These are phyloP conservation scores for Caenorhabditis brenneri DNA, from an alignment of 1,140 invertebrate species.

Conservation along the genomic window DNA sequence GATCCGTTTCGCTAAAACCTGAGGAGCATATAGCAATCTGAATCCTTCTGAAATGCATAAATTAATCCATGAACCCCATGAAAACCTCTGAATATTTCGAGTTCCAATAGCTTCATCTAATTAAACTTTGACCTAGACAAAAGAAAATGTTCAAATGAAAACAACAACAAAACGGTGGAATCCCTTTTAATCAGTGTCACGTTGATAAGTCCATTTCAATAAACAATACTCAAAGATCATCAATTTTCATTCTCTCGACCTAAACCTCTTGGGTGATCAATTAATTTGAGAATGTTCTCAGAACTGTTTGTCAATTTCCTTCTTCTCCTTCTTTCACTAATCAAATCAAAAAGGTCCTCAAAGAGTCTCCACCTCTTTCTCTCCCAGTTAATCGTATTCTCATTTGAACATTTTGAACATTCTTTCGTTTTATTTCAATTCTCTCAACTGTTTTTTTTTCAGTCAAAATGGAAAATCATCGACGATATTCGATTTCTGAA, in stretches of 20 bases:
- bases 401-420: slow-evolving; percentile 7
- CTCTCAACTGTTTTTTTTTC: background rate
- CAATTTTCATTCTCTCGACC: background rate
- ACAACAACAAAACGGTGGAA: background rate
- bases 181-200: background rate
- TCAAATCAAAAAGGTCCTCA: slow-evolving; percentile 9
- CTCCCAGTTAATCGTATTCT: background rate
- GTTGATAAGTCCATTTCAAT: background rate
- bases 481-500: slow-evolving; percentile 28
- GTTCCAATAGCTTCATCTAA: background rate
- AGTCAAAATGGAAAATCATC: background rate
- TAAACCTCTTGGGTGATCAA: background rate
- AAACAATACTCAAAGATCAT: background rate
- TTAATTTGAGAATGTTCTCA: slow-evolving; percentile 9
- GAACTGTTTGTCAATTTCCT: background rate
- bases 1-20: no score
- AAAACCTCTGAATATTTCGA: no score
- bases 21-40: no score
- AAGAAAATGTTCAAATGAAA: background rate
- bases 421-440: background rate
- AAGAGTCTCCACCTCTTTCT: background rate
- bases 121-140: background rate
- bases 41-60: no score
- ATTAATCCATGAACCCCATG: no score
- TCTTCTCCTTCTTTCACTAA: background rate